Evolutionary conservation across 1,140 invertebrate genomes (phyloP), one percentile per base, ranked within the genome.

Genomic region (Diprion similis): DNA sequence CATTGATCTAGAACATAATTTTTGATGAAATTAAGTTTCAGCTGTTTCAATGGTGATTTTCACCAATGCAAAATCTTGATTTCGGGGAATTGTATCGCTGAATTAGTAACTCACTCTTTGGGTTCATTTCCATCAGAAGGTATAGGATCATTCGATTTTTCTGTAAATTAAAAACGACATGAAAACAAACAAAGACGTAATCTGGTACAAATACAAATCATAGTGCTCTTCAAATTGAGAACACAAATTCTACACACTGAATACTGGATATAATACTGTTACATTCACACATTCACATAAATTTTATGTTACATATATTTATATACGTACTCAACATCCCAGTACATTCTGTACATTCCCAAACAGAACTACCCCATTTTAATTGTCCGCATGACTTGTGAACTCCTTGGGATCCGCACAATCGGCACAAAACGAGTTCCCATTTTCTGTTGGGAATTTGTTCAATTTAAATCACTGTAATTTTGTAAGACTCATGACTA

Each of bases 401-500:
- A 46, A 88, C 88, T 45, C 91, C 91, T 79, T 89, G 87, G 0
- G 90, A 91, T 17, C 91, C 91, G 84, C 91, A 92, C 68, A 83
- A 86, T 64, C 83, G 80, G 82, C 91, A 92, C 11, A 91, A 77
- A 18, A 86, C 80, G 11, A 92, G 79, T 73, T 90, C 87, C 91
- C 91, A 92, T 73, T 86, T 87, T 19, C 90, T 91, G 74, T 46
- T 82, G 78, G 76, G 13, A 64, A 75, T 80, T 77, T 71, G 71
- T 67, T 75, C 71, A 77, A 77, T 51, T 72, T 18, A 71, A 65
- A 19, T 18, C 70, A 66, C 48, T 65, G n/a, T 15, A 17, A 68
- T 64, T 72, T 71, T 47, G 46, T 48, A 24, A n/a, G 66, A 37
- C 64, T 66, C 6, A 73, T 67, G 66, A 46, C 48, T 59, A 24